Evolutionary conservation across 2,797 vertebrate genomes (phyloP).

Genomic region (Notolabrus celidotus): DNA sequence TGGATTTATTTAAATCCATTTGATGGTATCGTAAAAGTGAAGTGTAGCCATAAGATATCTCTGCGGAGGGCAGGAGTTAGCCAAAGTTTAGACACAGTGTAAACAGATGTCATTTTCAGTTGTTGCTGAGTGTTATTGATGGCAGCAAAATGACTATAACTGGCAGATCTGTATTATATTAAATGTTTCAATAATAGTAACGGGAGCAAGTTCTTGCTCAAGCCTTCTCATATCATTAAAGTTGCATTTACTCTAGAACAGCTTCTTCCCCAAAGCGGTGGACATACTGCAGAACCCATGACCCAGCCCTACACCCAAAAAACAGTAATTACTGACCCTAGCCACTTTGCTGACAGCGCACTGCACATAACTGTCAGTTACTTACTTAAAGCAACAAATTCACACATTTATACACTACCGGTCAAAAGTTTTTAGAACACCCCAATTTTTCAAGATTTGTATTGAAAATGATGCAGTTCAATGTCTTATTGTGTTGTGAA

Average conservation of each 20-base stretch:
- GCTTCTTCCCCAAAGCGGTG: too few relatives aligned
- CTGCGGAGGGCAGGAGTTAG: neutral
- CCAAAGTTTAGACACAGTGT: constrained; percentile 8
- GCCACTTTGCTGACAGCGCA: too few relatives aligned
- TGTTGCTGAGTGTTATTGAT: neutral
- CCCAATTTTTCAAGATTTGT: too few relatives aligned
- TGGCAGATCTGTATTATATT: neutral
- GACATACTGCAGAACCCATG: too few relatives aligned
- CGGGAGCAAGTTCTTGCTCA: neutral
- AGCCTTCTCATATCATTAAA: neutral
- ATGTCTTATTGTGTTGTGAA: too few relatives aligned
- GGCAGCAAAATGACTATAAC: neutral
- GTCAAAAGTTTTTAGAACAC: too few relatives aligned
- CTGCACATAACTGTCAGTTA: too few relatives aligned
- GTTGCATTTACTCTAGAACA: neutral
- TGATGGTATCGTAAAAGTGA: constrained; percentile 1
- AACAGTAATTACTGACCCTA: too few relatives aligned
- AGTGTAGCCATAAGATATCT: constrained; percentile 9
- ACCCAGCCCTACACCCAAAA: too few relatives aligned
- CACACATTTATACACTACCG: too few relatives aligned
- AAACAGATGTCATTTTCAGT: constrained; percentile 18
- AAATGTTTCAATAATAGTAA: constrained; percentile 2
- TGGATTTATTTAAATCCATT: constrained; percentile 1
- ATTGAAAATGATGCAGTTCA: too few relatives aligned
- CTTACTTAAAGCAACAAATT: too few relatives aligned